Evolutionary conservation across 2,888 invertebrate genomes (phyloP), one percentile per base, ranked within the genome.

Genomic region (Pachymerium ferrugineum): DNA sequence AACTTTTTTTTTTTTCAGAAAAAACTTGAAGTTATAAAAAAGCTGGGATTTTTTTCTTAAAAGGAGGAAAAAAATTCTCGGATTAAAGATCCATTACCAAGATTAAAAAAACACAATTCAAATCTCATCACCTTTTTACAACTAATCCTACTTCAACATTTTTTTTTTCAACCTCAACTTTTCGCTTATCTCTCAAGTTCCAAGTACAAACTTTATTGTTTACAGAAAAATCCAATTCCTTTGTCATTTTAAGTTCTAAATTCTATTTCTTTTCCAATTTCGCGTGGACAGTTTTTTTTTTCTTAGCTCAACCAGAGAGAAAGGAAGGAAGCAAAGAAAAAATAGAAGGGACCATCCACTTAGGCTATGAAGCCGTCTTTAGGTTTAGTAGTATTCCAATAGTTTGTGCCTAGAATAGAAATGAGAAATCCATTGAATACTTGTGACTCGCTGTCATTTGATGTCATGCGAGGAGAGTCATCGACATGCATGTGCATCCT

Each of bases 401-500:
- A 54, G 47, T 54, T 54, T n/a, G 19, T n/a, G 22, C 5, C 19
- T 54, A 22, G 16, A 54, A 54, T 54, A 54, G 8, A 54, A 54
- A 14, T 12, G 38, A 19, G 16, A 16, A 54, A n/a, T 19, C 47
- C 47, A 22, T 54, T 54, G 47, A 54, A 54, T 54, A 19, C 19
- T 54, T 22, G 47, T 6, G 19, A 19, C 47, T n/a, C n/a, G 16
- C 47, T 22, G 47, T 54, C 47, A 54, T n/a, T 54, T 54, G 16
- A 54, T 16, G 47, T 54, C 19, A 19, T 22, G 19, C 47, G 19
- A 10, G 47, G 47, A 54, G 47, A 54, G 47, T 54, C 47, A 19
- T 54, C 47, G 47, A 54, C 47, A 54, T 54, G 47, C 47, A 54
- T 54, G 47, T 54, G 47, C 47, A 54, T 54, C 47, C 47, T 54